Conservation (phyloP, 2,888 invertebrate species). For the Charanyca ferruginea region DNA sequence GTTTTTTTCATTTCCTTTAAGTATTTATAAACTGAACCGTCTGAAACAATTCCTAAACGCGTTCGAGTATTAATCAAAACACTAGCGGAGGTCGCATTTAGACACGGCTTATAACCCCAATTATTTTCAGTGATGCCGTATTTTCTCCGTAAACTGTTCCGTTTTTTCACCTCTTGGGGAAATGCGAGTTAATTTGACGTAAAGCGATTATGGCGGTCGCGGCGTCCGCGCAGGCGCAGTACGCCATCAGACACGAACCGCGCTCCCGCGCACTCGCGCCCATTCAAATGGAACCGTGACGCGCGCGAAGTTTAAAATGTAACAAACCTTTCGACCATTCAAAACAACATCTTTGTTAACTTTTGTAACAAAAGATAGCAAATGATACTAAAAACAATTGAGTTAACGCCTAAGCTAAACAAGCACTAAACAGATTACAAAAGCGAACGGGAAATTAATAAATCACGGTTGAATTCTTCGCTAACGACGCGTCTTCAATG, state of each 20-base stretch:
- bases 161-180: slow-evolving; percentile 87
- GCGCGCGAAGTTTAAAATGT: slow-evolving; percentile 69
- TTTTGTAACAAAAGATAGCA: slow-evolving; percentile 84
- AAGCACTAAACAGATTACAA: slow-evolving; percentile 44
- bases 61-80: slow-evolving; percentile 2
- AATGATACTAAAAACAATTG: slow-evolving; percentile 72
- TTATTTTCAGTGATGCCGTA: slow-evolving; percentile 82
- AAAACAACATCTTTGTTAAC: slow-evolving; percentile 80
- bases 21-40: not conserved
- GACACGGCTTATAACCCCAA: slow-evolving; percentile 78
- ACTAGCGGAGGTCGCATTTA: slow-evolving; percentile 15
- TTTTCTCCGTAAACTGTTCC: slow-evolving; percentile 85
- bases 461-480: slow-evolving; percentile 76
- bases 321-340: slow-evolving; percentile 32
- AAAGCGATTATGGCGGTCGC: slow-evolving; percentile 79
- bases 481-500: slow-evolving; percentile 76
- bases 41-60: slow-evolving; percentile 7
- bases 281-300: slow-evolving; percentile 62
- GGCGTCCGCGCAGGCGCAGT: slow-evolving; percentile 77
- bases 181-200: slow-evolving; percentile 86
- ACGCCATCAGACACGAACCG: slow-evolving; percentile 75
- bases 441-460: slow-evolving; percentile 72
- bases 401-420: slow-evolving; percentile 27
- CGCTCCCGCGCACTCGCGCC: slow-evolving; percentile 74
- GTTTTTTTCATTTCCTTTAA: slow-evolving; percentile 1